Conservation (phyloP, 2,113 vertebrate genomes). For the Archocentrus centrarchus region DNA sequence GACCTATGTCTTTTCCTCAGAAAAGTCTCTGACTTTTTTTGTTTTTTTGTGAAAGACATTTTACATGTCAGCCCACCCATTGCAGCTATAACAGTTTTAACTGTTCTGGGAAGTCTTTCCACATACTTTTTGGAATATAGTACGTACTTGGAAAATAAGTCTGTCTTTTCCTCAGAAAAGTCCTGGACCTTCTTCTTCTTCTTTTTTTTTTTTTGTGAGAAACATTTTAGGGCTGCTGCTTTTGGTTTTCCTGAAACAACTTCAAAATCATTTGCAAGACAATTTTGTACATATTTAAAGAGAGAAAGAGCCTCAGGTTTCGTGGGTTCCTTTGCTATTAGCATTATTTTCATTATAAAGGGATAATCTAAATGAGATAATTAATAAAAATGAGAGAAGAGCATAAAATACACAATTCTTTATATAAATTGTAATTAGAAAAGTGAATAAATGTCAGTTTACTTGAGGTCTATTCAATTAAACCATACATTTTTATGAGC, state of each 20-base stretch:
- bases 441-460: neutral
- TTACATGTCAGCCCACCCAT: too few species aligned
- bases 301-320: neutral
- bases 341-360: neutral
- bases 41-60: neutral
- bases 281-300: neutral
- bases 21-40: neutral
- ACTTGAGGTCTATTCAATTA: neutral
- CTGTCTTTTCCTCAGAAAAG: conserved; percentile 2
- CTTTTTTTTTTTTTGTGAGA: neutral
- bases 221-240: neutral
- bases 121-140: too few species aligned
- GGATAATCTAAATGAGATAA: neutral
- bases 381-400: neutral
- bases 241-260: neutral
- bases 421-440: neutral
- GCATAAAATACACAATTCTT: neutral
- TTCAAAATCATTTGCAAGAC: neutral
- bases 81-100: too few species aligned
- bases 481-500: neutral
- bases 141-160: too few species aligned
- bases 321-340: conserved; percentile 23
- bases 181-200: neutral
- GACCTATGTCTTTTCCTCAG: neutral
- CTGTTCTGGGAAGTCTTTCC: too few species aligned